phyloP scores from a whole-genome alignment of 2,797 vertebrate species.

The Scyliorhinus canicula region DNA sequence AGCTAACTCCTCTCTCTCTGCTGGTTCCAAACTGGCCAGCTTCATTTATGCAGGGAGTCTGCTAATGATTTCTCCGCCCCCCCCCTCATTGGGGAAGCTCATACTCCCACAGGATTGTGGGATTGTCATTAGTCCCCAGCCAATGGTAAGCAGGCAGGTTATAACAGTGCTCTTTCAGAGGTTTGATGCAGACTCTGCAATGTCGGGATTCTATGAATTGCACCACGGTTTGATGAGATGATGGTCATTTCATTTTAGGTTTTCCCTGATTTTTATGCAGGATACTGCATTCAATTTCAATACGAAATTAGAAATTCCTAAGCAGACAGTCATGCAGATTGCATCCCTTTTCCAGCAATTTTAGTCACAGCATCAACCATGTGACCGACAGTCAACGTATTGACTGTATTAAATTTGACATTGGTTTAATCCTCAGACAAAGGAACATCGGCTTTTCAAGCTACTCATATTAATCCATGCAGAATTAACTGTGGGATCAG shows the following conservation, averaged over 20 bases:
- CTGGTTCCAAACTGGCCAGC: too few relatives aligned
- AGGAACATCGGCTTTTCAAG: background rate
- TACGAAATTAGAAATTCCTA: background rate
- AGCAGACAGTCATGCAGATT: background rate
- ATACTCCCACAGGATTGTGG: too few relatives aligned
- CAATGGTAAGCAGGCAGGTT: too few relatives aligned
- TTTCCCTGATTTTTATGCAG: background rate
- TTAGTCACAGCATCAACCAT: background rate
- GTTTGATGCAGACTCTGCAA: too few relatives aligned
- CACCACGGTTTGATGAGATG: background rate
- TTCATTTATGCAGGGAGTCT: too few relatives aligned
- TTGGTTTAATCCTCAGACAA: background rate
- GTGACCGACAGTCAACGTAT: background rate
- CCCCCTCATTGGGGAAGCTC: too few relatives aligned
- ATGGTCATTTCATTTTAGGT: background rate
- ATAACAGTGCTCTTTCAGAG: too few relatives aligned
- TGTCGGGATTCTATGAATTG: too few relatives aligned
- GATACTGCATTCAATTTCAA: background rate
- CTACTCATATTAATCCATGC: background rate
- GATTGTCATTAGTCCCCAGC: too few relatives aligned
- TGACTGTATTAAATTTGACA: constrained; percentile 17
- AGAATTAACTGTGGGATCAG: background rate
- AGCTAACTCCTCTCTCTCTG: too few relatives aligned
- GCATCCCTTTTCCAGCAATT: background rate
- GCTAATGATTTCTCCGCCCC: too few relatives aligned